phyloP scores from a whole-genome alignment of 2,888 invertebrate species.

The Empis livida region DNA sequence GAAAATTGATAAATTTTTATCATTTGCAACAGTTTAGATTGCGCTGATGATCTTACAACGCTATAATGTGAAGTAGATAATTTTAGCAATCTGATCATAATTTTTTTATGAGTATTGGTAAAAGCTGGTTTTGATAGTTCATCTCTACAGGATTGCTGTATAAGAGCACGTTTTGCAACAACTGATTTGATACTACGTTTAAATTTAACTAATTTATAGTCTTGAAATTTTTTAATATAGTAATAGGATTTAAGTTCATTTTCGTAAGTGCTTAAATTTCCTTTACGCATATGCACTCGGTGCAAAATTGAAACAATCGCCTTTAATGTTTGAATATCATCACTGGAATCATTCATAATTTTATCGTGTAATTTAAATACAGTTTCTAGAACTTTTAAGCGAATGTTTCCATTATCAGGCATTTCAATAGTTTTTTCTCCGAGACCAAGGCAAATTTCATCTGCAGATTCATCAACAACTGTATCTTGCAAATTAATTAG shows the following conservation, averaged over 20 bases:
- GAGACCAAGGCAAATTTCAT: slow-evolving; percentile 38
- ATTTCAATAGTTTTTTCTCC: slow-evolving; percentile 36
- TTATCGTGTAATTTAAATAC: slow-evolving; percentile 50
- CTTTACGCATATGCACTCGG: slow-evolving; percentile 9
- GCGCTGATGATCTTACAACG: slow-evolving; percentile 50
- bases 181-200: slow-evolving; percentile 48
- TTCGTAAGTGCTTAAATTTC: slow-evolving; percentile 36
- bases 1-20: slow-evolving; percentile 56
- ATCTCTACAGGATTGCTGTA: slow-evolving; percentile 13
- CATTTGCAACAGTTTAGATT: slow-evolving; percentile 48
- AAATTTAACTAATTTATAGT: slow-evolving; percentile 48
- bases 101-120: slow-evolving; percentile 46
- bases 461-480: slow-evolving; percentile 7
- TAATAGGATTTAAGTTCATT: slow-evolving; percentile 52
- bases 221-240: slow-evolving; percentile 46
- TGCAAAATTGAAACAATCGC: slow-evolving; percentile 38
- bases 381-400: slow-evolving; percentile 45
- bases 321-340: slow-evolving; percentile 65
- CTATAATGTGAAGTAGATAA: slow-evolving; percentile 14
- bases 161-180: slow-evolving; percentile 46
- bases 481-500: slow-evolving; percentile 19
- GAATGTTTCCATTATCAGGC: slow-evolving; percentile 57
- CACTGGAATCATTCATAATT: slow-evolving; percentile 53
- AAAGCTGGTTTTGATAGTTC: slow-evolving; percentile 24
- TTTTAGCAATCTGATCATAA: slow-evolving; percentile 43